Evolutionary conservation across 1,140 invertebrate species (phyloP), one percentile per base, ranked within the genome.

Genomic region (Pseudomyrmex gracilis): DNA sequence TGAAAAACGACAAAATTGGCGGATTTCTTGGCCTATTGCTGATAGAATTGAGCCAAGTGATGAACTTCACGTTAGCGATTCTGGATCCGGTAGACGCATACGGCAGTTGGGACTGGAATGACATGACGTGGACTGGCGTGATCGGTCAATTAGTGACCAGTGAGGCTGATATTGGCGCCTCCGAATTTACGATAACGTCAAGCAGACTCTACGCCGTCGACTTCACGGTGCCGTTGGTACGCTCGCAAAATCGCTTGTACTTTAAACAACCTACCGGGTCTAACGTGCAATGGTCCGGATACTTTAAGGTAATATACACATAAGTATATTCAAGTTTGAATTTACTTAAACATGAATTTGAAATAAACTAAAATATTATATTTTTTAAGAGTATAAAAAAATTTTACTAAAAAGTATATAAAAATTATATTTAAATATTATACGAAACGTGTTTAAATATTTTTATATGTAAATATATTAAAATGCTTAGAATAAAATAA

Each of bases 111-210:
- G 83, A 85, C 17, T 12, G 76, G 2, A 61, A 78, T 1, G 22
- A 70, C 2, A 20, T 73, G 8, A 77, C 10, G 3, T 93, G 92
- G 93, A 88, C 85, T 1, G 93, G 92, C 1, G 85, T 90, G 73
- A 84, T 93, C 1, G 90, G 88, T 8, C 71, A 78, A 15, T 24
- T 93, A 3, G 66, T 61, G 2, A 24, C 47, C 7, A n/a, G 73
- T 4, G 61, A 86, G 51, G 86, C 83, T 1, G 91, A 93, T 10
- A 22, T 93, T 0, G 90, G 87, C 0, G 82, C 87, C 0, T 85
- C 85, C 1, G 92, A 92, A 22, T 90, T 93, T 24, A 86, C 88
- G 5, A 86, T 93, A 64, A 92, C 89, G 0, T 80, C 53, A 1
- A 17, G 58, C 0, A 85, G 93, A 49, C 5, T 90, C 7, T 51